phyloP scores from a whole-genome alignment of 37 sponge, comb jelly and placozoan species.

The Oscarella lobularis region DNA sequence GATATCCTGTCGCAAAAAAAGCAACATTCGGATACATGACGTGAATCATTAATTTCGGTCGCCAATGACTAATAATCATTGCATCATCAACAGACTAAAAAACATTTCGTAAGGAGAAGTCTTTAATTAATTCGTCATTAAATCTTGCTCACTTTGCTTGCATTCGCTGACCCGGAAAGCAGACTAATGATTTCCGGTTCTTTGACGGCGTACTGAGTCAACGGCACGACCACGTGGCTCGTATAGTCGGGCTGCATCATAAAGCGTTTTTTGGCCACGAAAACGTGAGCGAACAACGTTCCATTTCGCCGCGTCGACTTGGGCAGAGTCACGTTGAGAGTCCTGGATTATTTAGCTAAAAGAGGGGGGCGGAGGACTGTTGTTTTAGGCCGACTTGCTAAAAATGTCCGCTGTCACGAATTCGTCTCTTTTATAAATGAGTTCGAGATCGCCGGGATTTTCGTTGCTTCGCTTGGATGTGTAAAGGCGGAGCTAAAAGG shows the following conservation, averaged over 20 bases:
- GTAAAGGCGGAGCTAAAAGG: too few relatives aligned
- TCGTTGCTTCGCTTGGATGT: too few relatives aligned
- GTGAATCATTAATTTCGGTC: conserved; percentile 41
- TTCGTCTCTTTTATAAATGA: too few relatives aligned
- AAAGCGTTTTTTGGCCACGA: conserved; percentile 11
- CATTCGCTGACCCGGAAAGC: background rate
- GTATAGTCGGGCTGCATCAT: background rate
- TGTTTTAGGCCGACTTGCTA: too few relatives aligned
- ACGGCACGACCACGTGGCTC: conserved; percentile 10
- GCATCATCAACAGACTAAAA: too few relatives aligned
- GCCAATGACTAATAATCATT: conserved; percentile 70
- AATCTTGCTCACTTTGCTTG: background rate
- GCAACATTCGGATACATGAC: conserved; percentile 31
- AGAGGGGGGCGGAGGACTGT: too few relatives aligned
- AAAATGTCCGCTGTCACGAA: too few relatives aligned
- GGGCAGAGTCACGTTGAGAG: conserved; percentile 55
- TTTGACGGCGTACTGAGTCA: conserved; percentile 33
- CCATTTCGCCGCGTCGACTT: conserved; percentile 42
- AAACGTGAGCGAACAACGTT: conserved; percentile 46
- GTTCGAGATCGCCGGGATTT: too few relatives aligned
- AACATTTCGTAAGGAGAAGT: too few relatives aligned
- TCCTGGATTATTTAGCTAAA: too few relatives aligned
- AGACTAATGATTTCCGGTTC: background rate
- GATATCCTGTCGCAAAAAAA: conserved; percentile 35
- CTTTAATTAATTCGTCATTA: too few relatives aligned